phyloP scores from a whole-genome alignment of 2,888 invertebrate species.

The Ligdia adustata region DNA sequence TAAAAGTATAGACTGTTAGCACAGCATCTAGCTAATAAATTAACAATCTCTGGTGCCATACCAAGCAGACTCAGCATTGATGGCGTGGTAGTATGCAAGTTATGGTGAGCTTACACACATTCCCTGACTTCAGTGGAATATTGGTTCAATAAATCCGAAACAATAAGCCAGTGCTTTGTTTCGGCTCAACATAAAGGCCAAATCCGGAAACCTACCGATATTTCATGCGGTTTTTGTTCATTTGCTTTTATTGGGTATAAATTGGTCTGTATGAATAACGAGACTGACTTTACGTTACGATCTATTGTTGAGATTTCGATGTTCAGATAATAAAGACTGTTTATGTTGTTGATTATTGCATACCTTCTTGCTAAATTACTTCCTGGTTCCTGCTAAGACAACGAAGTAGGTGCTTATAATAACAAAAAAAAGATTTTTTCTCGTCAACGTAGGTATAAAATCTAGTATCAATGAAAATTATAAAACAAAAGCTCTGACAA shows the following conservation, averaged over 20 bases:
- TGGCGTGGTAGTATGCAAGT: slow-evolving; percentile 22
- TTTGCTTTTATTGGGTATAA: slow-evolving; percentile 39
- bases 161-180: slow-evolving; percentile 34
- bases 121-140: slow-evolving; percentile 34
- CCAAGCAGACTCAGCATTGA: slow-evolving; percentile 5
- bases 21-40: background rate
- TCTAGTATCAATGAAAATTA: too few relatives aligned
- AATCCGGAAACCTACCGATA: slow-evolving; percentile 35
- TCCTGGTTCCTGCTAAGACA: too few relatives aligned
- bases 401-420: too few relatives aligned
- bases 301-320: slow-evolving; percentile 21
- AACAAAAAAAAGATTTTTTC: too few relatives aligned
- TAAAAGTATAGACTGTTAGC: background rate
- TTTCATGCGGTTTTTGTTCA: slow-evolving; percentile 39
- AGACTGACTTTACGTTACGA: slow-evolving; percentile 22
- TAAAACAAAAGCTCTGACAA: too few relatives aligned
- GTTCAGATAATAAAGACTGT: background rate
- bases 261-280: slow-evolving; percentile 37
- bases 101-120: slow-evolving; percentile 28
- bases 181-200: slow-evolving; percentile 37
- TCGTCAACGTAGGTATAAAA: too few relatives aligned
- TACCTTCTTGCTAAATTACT: too few relatives aligned
- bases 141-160: slow-evolving; percentile 40
- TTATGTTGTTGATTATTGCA: too few relatives aligned
- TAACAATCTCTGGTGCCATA: background rate